A percentile compares a stretch with the other conserved stretches of the same genome.
These are phyloP conservation scores for Microcebus murinus DNA, from an alignment of 2,113 vertebrate species.

Conservation along the genomic window DNA sequence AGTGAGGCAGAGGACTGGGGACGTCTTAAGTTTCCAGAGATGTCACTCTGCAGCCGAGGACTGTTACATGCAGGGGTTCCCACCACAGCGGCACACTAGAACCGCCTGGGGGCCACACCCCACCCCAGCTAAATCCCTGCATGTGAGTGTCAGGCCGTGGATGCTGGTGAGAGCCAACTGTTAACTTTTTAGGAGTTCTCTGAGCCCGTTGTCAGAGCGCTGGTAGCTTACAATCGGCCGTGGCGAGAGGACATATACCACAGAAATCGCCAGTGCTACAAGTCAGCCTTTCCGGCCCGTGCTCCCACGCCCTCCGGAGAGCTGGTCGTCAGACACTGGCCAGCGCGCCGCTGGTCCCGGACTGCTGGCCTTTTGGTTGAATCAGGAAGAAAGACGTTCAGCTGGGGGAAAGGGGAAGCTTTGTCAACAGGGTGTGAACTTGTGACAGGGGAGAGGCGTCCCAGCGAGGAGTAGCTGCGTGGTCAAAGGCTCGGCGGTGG, in stretches of 20 bases:
- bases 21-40: not conserved
- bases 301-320: not conserved
- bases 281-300: not conserved
- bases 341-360: no score
- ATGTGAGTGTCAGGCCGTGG: not conserved
- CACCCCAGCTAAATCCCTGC: not conserved
- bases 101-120: not conserved
- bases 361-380: not conserved
- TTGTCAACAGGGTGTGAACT: not conserved
- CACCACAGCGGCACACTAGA: fast-evolving
- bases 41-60: not conserved
- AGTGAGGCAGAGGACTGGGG: not conserved
- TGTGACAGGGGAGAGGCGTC: not conserved
- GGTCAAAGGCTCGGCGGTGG: not conserved
- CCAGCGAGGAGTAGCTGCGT: not conserved
- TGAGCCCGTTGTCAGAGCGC: not conserved
- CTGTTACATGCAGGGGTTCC: not conserved
- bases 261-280: not conserved
- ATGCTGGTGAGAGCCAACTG: not conserved
- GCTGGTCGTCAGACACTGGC: not conserved
- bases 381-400: not conserved
- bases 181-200: not conserved
- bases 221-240: not conserved
- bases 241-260: not conserved
- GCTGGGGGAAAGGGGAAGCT: not conserved